Evolutionary conservation across 2,888 invertebrate genomes (phyloP), one percentile per base, ranked within the genome.

Genomic region (Leptogaster cylindrica): DNA sequence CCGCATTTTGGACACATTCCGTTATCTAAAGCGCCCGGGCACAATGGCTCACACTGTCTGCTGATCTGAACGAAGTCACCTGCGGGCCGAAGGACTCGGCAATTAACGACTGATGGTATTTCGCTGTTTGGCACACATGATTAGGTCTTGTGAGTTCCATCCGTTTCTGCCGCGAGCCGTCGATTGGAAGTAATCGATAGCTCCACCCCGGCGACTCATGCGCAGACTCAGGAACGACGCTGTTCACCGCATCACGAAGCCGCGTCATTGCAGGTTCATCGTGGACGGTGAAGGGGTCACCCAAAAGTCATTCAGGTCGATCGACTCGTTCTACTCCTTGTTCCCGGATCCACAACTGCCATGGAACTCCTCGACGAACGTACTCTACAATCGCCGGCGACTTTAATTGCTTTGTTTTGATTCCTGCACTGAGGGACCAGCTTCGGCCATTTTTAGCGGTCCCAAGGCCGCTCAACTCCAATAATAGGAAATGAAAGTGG

Each of bases 71-170:
- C 28, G 41, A 18, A 41, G 41, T 28, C 27, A 44, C 27, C 36
- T 44, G 18, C 14, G 27, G 48, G 36, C 44, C 44, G 23, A 61
- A 39, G 61, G 25, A 44, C 44, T 61, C 31, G 33, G 41, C 61
- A 61, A 61, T 61, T 61, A 61, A 27, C 28, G 28, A 61, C 61
- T 41, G 61, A 44, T 20, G 27, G 44, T 41, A 61, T 28, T 61
- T 44, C 16, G 28, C 44, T 16, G 41, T 41, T 44, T 61, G 44
- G 20, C 44, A 61, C 61, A 61, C 61, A 44, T 61, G 61, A 61
- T 61, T 61, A 61, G 44, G 12, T 44, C 61, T 28, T 27, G 12
- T 16, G 6, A n/a, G 44, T 7, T 27, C 6, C 36, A n/a, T 20
- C 61, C 27, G n/a, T 44, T 27, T 61, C 27, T 28, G 16, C n/a